Conservation (phyloP, 1,140 invertebrate genomes). For the Ooceraea biroi region DNA sequence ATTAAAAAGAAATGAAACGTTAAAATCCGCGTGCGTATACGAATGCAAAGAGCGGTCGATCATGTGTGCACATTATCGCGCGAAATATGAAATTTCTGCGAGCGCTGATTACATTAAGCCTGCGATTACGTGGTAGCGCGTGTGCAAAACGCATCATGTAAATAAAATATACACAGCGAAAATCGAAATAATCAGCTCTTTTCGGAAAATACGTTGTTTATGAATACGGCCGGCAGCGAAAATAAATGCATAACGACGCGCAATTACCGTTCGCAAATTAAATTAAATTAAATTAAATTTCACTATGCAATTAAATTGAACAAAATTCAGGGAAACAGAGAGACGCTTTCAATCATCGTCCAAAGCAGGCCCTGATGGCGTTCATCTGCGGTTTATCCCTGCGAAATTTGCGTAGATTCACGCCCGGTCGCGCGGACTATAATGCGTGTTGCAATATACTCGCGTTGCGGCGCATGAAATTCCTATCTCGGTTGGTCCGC, state of each 20-base stretch:
- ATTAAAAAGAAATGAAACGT: constrained; percentile 17
- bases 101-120: constrained; percentile 49
- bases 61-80: neutral
- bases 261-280: constrained; percentile 35
- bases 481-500: constrained; percentile 61
- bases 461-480: constrained; percentile 68
- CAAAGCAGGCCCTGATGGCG: neutral
- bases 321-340: too few relatives aligned
- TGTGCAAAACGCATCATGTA: constrained; percentile 4
- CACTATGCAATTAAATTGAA: constrained; percentile 47
- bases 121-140: neutral
- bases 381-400: neutral
- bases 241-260: constrained; percentile 45
- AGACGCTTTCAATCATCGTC: too few relatives aligned
- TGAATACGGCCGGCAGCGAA: constrained; percentile 48
- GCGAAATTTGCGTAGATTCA: neutral
- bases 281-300: constrained; percentile 58
- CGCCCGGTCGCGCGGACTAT: constrained; percentile 2
- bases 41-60: neutral
- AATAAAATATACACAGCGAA: constrained; percentile 47
- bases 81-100: constrained; percentile 38
- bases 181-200: constrained; percentile 46
- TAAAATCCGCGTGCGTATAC: neutral
- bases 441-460: constrained; percentile 65
- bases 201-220: constrained; percentile 44